These are phyloP conservation scores for Latrodectus elegans DNA, from an alignment of 2,888 invertebrate species.

Conservation along the genomic window DNA sequence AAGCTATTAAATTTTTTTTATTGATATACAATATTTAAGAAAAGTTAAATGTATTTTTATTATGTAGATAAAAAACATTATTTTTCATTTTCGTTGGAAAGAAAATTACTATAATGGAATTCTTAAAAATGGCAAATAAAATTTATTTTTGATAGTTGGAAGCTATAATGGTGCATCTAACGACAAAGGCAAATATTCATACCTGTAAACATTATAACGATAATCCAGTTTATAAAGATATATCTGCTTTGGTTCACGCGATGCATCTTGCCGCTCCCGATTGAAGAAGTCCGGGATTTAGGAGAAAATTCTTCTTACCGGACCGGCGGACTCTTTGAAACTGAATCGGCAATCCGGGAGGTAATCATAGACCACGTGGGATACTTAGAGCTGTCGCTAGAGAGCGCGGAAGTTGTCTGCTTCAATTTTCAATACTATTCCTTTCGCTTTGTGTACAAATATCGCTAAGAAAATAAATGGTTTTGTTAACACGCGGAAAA, in stretches of 20 bases:
- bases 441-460: background rate
- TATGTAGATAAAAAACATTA: no score
- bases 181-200: no score
- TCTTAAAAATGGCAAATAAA: no score
- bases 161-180: no score
- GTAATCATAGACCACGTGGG: constrained; percentile 49
- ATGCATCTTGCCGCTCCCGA: constrained; percentile 19
- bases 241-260: background rate
- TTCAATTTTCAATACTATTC: constrained; percentile 47
- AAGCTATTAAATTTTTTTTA: no score
- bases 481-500: no score
- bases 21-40: no score
- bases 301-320: constrained; percentile 23
- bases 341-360: constrained; percentile 46
- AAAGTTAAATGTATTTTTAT: no score
- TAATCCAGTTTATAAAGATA: constrained; percentile 44
- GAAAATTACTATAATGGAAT: no score
- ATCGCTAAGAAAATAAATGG: no score
- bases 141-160: no score
- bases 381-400: constrained; percentile 40
- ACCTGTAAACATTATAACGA: background rate
- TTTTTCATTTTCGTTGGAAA: no score
- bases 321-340: constrained; percentile 50
- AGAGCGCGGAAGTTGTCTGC: constrained; percentile 39
- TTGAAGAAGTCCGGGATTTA: constrained; percentile 21